Conservation (phyloP, 53 echinoderm and acorn worm genomes). For the Paracentrotus lividus region DNA sequence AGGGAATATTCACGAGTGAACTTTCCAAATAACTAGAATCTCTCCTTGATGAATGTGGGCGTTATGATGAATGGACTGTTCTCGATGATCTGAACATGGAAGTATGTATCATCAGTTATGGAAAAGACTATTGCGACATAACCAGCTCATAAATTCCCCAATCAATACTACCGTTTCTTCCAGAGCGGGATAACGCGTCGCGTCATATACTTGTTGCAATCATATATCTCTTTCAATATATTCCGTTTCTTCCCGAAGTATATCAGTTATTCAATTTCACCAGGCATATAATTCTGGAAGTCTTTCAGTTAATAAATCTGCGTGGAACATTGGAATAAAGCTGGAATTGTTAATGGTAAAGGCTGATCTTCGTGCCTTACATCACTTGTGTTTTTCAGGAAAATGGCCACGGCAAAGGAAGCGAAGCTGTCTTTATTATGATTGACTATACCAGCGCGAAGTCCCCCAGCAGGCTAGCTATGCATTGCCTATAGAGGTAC, state of each 20-base stretch:
- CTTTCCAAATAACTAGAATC: neutral
- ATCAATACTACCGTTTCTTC: slow-evolving; percentile 47
- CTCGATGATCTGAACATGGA: neutral
- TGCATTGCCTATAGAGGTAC: slow-evolving; percentile 10
- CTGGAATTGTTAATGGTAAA: neutral
- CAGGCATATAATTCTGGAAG: neutral
- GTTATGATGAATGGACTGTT: neutral
- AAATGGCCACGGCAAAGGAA: slow-evolving; percentile 9
- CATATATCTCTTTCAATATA: slow-evolving; percentile 39
- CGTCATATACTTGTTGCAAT: slow-evolving; percentile 44
- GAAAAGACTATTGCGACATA: slow-evolving; percentile 41
- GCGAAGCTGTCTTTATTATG: slow-evolving; percentile 40
- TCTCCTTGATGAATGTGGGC: neutral
- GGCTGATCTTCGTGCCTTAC: neutral
- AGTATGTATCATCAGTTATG: neutral
- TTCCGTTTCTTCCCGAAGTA: neutral
- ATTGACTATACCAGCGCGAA: slow-evolving; percentile 2
- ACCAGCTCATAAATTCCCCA: slow-evolving; percentile 35
- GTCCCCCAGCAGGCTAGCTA: slow-evolving; percentile 31
- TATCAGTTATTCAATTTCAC: neutral
- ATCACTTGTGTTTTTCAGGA: neutral
- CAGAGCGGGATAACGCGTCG: slow-evolving; percentile 27
- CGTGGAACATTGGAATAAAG: slow-evolving; percentile 23
- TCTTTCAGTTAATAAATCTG: neutral
- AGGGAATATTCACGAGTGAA: neutral